These are phyloP conservation scores for Amblyopsis hoosieri DNA, from an alignment of 2,797 vertebrate species.

Conservation along the genomic window DNA sequence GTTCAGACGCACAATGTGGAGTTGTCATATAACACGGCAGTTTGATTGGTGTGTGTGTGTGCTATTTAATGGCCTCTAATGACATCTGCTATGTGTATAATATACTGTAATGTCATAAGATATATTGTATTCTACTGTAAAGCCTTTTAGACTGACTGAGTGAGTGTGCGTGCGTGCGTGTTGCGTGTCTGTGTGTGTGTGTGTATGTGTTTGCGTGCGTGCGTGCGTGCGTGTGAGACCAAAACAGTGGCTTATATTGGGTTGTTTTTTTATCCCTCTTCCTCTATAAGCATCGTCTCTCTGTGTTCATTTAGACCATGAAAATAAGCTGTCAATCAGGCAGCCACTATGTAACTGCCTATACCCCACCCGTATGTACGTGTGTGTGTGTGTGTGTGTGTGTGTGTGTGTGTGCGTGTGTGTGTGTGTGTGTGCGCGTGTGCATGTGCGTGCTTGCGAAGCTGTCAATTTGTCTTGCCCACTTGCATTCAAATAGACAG, in stretches of 20 bases:
- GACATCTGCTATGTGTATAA: not conserved
- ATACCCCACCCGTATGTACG: not conserved
- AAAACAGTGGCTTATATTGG: constrained; percentile 38
- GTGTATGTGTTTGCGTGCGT: constrained; percentile 28
- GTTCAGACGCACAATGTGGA: too few species aligned
- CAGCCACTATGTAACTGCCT: constrained; percentile 35
- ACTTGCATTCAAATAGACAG: constrained; percentile 71
- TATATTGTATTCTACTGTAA: too few species aligned
- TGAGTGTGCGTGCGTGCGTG: not conserved
- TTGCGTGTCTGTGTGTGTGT: constrained; percentile 12
- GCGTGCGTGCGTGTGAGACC: constrained; percentile 10
- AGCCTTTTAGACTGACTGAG: not conserved
- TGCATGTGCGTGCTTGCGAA: constrained; percentile 20
- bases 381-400: constrained; percentile 24
- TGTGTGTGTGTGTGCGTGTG: constrained; percentile 18
- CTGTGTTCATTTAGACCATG: constrained; percentile 60
- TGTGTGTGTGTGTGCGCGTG: constrained; percentile 3
- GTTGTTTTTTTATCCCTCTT: constrained; percentile 45
- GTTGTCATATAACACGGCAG: too few species aligned
- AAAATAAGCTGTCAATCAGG: constrained; percentile 71
- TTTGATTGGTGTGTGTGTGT: too few species aligned
- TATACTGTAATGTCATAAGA: not conserved
- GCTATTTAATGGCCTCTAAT: too few species aligned
- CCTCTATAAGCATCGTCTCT: constrained; percentile 52
- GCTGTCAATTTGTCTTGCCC: constrained; percentile 74